Conservation (phyloP, 2,888 invertebrate species). For the Vandiemenella viatica region DNA sequence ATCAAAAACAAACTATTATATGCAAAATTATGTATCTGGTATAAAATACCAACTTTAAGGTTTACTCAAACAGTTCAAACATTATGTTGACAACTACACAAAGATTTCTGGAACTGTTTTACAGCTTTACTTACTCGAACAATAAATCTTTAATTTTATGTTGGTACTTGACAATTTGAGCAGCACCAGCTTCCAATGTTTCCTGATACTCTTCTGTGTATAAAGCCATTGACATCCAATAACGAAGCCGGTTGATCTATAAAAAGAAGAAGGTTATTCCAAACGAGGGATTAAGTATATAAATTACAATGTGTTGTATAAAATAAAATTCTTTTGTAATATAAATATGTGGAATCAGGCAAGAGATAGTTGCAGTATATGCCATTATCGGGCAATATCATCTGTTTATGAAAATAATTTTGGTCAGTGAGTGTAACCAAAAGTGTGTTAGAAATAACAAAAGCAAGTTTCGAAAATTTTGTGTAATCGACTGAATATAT, state of each 20-base stretch:
- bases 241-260: slow-evolving; percentile 59
- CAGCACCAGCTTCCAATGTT: slow-evolving; percentile 23
- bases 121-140: slow-evolving; percentile 26
- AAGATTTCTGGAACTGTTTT: not conserved
- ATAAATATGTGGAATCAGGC: slow-evolving; percentile 1
- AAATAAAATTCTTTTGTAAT: not conserved
- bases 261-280: slow-evolving; percentile 14
- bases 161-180: slow-evolving; percentile 29
- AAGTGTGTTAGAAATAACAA: too few relatives aligned
- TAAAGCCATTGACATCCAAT: slow-evolving; percentile 52
- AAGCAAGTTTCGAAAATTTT: too few relatives aligned
- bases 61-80: not conserved
- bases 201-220: slow-evolving; percentile 30
- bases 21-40: too few relatives aligned
- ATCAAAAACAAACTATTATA: too few relatives aligned
- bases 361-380: too few relatives aligned
- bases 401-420: too few relatives aligned
- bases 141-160: slow-evolving; percentile 32
- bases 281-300: too few relatives aligned
- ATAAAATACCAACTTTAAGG: too few relatives aligned
- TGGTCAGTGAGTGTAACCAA: too few relatives aligned
- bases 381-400: too few relatives aligned
- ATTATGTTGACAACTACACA: not conserved
- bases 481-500: too few relatives aligned
- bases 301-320: not conserved